Conservation (phyloP, 2,797 vertebrate genomes). For the Meriones psammophilus region DNA sequence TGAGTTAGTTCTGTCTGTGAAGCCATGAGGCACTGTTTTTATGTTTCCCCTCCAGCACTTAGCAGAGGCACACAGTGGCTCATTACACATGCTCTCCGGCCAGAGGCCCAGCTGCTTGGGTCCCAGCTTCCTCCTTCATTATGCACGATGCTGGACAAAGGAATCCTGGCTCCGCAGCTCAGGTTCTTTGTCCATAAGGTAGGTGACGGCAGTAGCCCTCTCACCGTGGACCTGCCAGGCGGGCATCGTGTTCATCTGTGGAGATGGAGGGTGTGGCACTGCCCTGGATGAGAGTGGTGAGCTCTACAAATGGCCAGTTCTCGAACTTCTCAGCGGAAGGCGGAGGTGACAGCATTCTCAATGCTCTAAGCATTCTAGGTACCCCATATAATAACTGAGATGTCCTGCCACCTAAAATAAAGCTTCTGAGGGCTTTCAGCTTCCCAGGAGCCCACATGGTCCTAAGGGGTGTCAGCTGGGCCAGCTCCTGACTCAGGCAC, state of each 20-base stretch:
- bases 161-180: not conserved
- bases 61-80: not conserved
- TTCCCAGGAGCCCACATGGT: not conserved
- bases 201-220: not conserved
- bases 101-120: not conserved
- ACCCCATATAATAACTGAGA: not conserved
- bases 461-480: too few species aligned
- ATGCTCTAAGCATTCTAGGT: not conserved
- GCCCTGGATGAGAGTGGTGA: not conserved
- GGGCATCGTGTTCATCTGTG: rapidly evolving
- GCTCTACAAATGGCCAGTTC: too few species aligned
- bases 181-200: not conserved
- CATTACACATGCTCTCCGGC: not conserved
- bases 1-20: conserved; percentile 25
- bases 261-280: not conserved
- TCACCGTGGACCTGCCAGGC: not conserved
- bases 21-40: conserved; percentile 1
- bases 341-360: too few species aligned
- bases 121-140: not conserved
- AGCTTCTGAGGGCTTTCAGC: not conserved
- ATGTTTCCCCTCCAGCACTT: not conserved
- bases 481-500: not conserved
- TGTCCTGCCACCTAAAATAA: conserved; percentile 16
- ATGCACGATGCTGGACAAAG: not conserved
- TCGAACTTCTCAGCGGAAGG: not conserved